Conservation (phyloP, 1,140 invertebrate genomes). For the Neoseiulus cucumeris region DNA sequence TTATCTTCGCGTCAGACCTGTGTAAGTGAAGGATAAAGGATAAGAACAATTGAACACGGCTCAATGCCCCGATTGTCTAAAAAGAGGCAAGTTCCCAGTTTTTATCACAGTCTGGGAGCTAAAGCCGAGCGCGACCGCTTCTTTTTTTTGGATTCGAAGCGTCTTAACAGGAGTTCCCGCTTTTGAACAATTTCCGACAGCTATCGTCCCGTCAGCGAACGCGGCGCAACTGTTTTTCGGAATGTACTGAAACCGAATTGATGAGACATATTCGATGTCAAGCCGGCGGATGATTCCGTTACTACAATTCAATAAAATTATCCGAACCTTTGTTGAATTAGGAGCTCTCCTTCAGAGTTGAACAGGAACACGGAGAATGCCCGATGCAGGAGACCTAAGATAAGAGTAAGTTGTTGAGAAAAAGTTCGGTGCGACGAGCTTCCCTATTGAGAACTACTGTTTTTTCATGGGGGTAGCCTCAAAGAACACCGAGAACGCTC, state of each 20-base stretch:
- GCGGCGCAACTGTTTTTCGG: not conserved
- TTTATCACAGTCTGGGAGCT: not conserved
- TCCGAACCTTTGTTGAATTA: constrained; percentile 57
- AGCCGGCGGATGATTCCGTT: no score
- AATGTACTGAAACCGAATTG: not conserved
- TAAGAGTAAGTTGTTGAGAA: not conserved
- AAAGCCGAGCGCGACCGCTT: not conserved
- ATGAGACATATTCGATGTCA: not conserved
- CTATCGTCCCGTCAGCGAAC: no score
- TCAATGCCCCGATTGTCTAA: not conserved
- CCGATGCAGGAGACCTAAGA: constrained; percentile 49
- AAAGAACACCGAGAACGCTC: not conserved
- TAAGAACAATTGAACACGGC: not conserved
- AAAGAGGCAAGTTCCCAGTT: not conserved
- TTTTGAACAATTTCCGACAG: no score
- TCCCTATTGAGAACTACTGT: not conserved
- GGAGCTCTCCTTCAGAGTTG: constrained; percentile 48
- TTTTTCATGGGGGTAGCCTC: not conserved
- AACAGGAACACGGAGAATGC: constrained; percentile 97
- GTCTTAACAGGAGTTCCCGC: no score
- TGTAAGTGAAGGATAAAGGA: not conserved
- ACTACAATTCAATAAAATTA: not conserved
- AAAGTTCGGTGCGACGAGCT: not conserved
- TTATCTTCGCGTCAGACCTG: constrained; percentile 55
- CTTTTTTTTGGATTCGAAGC: not conserved